Percentiles rank a stretch among this genome's conserved stretches.
phyloP scores from a whole-genome alignment of 1,140 invertebrate genomes.

The Macrotrachela quadricornifera region DNA sequence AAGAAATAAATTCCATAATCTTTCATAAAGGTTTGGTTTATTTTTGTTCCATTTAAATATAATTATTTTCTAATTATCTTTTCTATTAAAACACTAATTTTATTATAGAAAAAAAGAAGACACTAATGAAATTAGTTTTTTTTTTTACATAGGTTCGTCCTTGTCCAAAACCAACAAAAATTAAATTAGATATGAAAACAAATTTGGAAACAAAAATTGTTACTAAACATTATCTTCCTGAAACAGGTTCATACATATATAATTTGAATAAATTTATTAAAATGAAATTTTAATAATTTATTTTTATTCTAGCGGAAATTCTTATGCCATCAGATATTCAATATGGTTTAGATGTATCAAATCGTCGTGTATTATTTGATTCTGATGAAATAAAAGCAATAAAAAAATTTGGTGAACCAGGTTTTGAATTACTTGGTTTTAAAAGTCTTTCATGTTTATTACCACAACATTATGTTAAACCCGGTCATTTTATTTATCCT shows the following conservation, averaged over 20 bases:
- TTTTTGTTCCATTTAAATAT: no score
- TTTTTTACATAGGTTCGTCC: neutral
- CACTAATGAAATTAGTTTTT: no score
- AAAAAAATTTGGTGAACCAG: constrained; percentile 24
- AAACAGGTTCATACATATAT: neutral
- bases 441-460: constrained; percentile 29
- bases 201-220: constrained; percentile 31
- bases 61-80: no score
- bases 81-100: no score
- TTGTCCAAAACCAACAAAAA: constrained; percentile 23
- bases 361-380: constrained; percentile 29
- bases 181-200: constrained; percentile 29
- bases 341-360: constrained; percentile 26
- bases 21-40: no score
- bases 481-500: constrained; percentile 34
- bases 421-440: constrained; percentile 26
- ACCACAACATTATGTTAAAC: constrained; percentile 29
- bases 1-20: no score
- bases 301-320: constrained; percentile 17
- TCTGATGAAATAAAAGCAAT: constrained; percentile 32
- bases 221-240: constrained; percentile 15
- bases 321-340: constrained; percentile 32
- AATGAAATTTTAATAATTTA: no score
- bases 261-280: no score
- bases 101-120: no score